phyloP scores from a whole-genome alignment of 2,888 invertebrate genomes.

The Endomychus coccineus region DNA sequence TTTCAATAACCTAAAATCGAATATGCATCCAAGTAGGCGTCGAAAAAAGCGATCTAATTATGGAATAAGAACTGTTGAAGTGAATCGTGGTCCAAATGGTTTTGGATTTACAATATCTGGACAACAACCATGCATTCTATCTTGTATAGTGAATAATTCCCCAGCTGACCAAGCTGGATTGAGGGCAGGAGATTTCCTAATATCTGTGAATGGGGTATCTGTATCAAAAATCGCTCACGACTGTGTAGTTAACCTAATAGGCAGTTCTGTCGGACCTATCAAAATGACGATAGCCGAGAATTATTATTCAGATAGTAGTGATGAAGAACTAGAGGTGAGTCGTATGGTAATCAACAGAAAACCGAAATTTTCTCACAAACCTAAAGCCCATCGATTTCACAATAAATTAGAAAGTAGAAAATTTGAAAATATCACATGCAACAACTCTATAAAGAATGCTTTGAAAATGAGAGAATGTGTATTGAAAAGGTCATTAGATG shows the following conservation, averaged over 20 bases:
- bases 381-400: no score
- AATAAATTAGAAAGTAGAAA: no score
- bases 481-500: conserved; percentile 18
- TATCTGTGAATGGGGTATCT: conserved; percentile 85
- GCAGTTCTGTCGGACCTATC: conserved; percentile 75
- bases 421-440: no score
- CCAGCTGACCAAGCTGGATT: conserved; percentile 88
- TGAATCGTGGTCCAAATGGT: conserved; percentile 78
- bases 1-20: no score
- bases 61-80: conserved; percentile 75
- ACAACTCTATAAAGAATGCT: conserved; percentile 20
- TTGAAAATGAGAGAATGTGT: conserved; percentile 20
- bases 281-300: conserved; percentile 81
- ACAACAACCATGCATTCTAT: conserved; percentile 90
- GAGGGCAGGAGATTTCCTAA: conserved; percentile 84
- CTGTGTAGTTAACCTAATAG: conserved; percentile 86
- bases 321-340: conserved; percentile 59
- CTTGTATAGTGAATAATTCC: conserved; percentile 83
- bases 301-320: conserved; percentile 78
- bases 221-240: conserved; percentile 91
- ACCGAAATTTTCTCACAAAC: conserved; percentile 46
- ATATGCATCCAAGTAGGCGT: conserved; percentile 56
- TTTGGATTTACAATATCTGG: conserved; percentile 98
- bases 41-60: conserved; percentile 65
- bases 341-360: conserved; percentile 49